These are phyloP conservation scores for Dinomys branickii DNA, from an alignment of 2,113 vertebrate genomes.

Conservation along the genomic window DNA sequence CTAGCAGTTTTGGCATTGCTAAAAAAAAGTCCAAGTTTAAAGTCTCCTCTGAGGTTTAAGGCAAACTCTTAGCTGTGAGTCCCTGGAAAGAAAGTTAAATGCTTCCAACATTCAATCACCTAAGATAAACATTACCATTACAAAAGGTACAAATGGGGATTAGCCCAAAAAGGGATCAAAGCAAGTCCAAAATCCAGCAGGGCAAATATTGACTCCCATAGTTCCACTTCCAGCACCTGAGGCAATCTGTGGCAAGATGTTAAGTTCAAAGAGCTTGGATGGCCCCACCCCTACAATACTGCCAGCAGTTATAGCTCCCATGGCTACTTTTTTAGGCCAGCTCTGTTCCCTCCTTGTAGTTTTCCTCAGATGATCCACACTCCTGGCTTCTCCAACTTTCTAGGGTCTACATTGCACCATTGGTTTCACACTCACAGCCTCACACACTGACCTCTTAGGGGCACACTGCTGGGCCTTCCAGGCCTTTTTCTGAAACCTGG, in stretches of 20 bases:
- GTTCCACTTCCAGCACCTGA: neutral
- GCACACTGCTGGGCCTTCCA: neutral
- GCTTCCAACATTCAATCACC: neutral
- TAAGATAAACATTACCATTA: neutral
- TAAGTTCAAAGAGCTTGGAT: neutral
- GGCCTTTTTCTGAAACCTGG: neutral
- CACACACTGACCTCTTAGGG: neutral
- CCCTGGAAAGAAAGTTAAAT: neutral
- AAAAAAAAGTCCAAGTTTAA: neutral
- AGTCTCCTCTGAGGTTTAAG: neutral
- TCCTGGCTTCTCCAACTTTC: neutral
- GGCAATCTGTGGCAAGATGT: neutral
- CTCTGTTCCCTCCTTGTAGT: neutral
- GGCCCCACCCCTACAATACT: neutral
- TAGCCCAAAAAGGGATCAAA: neutral
- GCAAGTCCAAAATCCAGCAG: neutral
- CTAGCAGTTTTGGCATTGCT: neutral
- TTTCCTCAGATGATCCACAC: neutral
- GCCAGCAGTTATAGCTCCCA: neutral
- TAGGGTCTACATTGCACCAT: neutral
- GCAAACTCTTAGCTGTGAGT: neutral
- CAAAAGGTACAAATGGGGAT: neutral
- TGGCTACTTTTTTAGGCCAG: neutral
- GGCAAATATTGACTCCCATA: neutral
- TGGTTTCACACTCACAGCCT: neutral